Conservation (phyloP, 1,140 invertebrate species). For the Hylaeus anthracinus region DNA sequence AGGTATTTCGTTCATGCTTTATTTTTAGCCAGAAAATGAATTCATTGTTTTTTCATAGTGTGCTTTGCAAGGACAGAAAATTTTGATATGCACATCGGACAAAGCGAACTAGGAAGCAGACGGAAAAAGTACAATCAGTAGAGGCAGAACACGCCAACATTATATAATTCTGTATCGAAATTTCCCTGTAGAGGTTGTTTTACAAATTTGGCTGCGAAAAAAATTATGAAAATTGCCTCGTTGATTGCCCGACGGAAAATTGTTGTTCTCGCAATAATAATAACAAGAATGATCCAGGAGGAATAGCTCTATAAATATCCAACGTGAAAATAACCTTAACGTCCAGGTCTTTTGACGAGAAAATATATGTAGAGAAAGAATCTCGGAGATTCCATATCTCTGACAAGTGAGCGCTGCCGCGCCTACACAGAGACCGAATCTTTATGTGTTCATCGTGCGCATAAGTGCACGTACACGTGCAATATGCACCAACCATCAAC, state of each 20-base stretch:
- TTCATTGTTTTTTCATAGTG: neutral
- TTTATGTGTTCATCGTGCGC: conserved; percentile 25
- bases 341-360: conserved; percentile 21
- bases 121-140: conserved; percentile 7
- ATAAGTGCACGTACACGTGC: conserved; percentile 49
- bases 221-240: too few relatives aligned
- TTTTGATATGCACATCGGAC: conserved; percentile 3
- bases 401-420: neutral
- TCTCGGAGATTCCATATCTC: neutral
- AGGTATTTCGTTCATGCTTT: neutral
- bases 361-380: neutral
- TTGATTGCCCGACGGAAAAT: neutral
- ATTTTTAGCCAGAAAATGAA: neutral
- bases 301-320: neutral
- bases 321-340: conserved; percentile 21
- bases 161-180: conserved; percentile 1
- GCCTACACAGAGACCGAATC: neutral
- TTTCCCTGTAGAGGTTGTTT: neutral
- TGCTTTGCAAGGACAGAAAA: neutral
- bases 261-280: neutral
- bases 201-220: neutral
- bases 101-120: neutral
- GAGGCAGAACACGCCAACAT: neutral
- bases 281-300: neutral
- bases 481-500: conserved; percentile 32